Evolutionary conservation across 2,888 invertebrate species (phyloP).

Genomic region (Chaitophorus viminalis): DNA sequence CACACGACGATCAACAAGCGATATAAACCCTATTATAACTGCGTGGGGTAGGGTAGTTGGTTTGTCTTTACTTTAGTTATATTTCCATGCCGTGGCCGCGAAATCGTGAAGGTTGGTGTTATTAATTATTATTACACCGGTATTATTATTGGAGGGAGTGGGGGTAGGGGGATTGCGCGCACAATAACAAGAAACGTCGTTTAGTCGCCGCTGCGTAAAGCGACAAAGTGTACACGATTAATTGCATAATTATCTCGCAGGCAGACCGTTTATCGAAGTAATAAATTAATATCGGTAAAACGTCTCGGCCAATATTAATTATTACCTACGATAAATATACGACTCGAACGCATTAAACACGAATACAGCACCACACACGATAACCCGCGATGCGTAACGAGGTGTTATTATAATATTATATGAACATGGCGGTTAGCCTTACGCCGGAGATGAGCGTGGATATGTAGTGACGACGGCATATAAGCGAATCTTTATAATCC

Average conservation of each 20-base stretch:
- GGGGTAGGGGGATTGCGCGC: background rate
- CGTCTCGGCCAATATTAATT: background rate
- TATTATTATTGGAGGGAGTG: background rate
- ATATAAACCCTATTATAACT: constrained; percentile 28
- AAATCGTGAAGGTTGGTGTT: background rate
- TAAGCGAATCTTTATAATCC: too few relatives aligned
- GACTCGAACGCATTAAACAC: background rate
- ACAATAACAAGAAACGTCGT: background rate
- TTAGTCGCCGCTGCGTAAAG: background rate
- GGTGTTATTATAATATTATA: background rate
- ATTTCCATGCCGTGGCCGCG: background rate
- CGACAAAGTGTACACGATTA: background rate
- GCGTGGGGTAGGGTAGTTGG: background rate
- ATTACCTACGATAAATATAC: background rate
- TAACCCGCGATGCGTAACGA: background rate
- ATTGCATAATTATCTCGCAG: background rate
- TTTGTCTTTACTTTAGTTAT: background rate
- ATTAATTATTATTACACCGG: constrained; percentile 17
- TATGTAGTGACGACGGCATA: too few relatives aligned
- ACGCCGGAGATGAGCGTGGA: background rate
- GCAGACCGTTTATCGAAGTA: background rate
- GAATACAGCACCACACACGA: background rate
- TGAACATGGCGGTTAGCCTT: background rate
- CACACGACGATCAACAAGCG: constrained; percentile 9
- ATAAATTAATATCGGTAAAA: background rate